Conservation (phyloP, 2,888 invertebrate species). For the Phyllotreta striolata region DNA sequence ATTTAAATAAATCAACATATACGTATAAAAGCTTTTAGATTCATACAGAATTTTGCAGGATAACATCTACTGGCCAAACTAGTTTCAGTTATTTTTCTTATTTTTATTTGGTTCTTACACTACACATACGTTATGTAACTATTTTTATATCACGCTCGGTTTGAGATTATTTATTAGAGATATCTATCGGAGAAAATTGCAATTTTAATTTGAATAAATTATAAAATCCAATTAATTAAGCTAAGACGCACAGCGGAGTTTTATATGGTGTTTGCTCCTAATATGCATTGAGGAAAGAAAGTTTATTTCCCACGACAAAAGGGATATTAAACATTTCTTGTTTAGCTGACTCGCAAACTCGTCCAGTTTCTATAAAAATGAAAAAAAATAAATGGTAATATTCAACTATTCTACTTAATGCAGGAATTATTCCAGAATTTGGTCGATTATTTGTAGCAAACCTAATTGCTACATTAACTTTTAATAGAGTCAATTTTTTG, state of each 20-base stretch:
- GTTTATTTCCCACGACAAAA: conserved; percentile 41
- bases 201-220: conserved; percentile 44
- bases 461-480: conserved; percentile 14
- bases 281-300: conserved; percentile 31
- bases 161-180: conserved; percentile 36
- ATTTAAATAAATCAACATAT: conserved; percentile 49
- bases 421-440: not conserved
- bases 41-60: conserved; percentile 39
- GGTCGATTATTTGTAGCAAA: too few relatives aligned
- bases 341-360: not conserved
- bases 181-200: conserved; percentile 40
- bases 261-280: conserved; percentile 34
- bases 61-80: conserved; percentile 37
- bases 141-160: conserved; percentile 35
- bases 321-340: conserved; percentile 26
- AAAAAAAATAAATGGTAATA: not conserved
- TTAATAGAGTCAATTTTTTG: conserved; percentile 8
- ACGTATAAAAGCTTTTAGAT: conserved; percentile 39
- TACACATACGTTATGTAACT: conserved; percentile 38
- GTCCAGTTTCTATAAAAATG: not conserved
- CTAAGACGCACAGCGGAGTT: conserved; percentile 15
- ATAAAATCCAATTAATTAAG: conserved; percentile 41
- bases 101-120: conserved; percentile 28
- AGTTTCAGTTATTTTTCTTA: conserved; percentile 37
- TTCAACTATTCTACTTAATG: not conserved